These are phyloP conservation scores for Colistium nudipinnis DNA, from an alignment of 2,113 vertebrate genomes.

Conservation along the genomic window DNA sequence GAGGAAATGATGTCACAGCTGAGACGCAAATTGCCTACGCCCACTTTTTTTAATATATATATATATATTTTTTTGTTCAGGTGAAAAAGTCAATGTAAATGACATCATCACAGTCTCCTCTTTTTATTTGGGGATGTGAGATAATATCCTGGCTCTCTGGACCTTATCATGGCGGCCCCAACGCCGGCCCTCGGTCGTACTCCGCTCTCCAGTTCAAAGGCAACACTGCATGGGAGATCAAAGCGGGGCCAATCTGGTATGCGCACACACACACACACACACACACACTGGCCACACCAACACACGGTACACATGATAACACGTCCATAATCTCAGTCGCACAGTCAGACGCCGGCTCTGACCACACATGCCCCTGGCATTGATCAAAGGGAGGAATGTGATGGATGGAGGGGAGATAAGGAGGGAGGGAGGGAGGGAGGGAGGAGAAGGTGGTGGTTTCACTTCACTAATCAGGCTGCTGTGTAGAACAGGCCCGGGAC, in stretches of 20 bases:
- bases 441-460: constrained; percentile 34
- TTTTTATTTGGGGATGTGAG: not conserved
- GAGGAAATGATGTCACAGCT: too few relatives aligned
- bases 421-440: constrained; percentile 3
- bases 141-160: not conserved
- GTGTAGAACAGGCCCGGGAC: constrained; percentile 23
- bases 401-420: constrained; percentile 71
- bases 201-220: constrained; percentile 72
- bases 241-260: constrained; percentile 64
- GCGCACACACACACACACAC: constrained; percentile 59
- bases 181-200: constrained; percentile 63
- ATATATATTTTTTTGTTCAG: too few relatives aligned
- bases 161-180: constrained; percentile 69
- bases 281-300: constrained; percentile 48
- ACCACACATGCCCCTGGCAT: constrained; percentile 66
- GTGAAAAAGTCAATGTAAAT: too few relatives aligned
- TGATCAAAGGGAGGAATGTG: constrained; percentile 80
- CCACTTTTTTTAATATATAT: too few relatives aligned
- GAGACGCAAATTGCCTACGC: too few relatives aligned
- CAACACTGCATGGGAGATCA: constrained; percentile 75
- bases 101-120: not conserved
- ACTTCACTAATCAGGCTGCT: constrained; percentile 42
- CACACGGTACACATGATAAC: constrained; percentile 66
- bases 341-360: constrained; percentile 46
- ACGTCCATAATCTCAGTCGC: constrained; percentile 62